Conservation (phyloP, 2,113 vertebrate species). For the Talpa occidentalis region DNA sequence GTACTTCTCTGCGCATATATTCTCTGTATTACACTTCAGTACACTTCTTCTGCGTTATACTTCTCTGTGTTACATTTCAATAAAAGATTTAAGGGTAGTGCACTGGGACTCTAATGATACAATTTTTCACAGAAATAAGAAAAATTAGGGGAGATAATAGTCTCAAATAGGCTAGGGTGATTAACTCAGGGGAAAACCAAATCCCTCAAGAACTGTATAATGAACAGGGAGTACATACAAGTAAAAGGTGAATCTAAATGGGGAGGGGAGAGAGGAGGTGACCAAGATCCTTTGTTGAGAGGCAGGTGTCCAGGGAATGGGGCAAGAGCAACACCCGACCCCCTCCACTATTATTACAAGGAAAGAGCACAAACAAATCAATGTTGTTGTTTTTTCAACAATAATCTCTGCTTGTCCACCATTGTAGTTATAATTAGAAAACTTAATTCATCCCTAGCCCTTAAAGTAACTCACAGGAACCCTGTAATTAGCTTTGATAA, state of each 20-base stretch:
- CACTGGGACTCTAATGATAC: background rate
- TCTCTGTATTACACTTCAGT: background rate
- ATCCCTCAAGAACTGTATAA: constrained; percentile 63
- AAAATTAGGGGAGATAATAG: background rate
- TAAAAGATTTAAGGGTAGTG: background rate
- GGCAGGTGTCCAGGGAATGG: constrained; percentile 70
- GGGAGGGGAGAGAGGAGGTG: background rate
- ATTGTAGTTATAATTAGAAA: constrained; percentile 71
- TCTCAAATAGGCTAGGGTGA: constrained; percentile 47
- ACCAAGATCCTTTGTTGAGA: constrained; percentile 59
- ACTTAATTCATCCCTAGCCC: background rate
- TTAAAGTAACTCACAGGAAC: constrained; percentile 42
- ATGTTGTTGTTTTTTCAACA: constrained; percentile 66
- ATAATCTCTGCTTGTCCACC: constrained; percentile 68
- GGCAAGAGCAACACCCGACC: background rate
- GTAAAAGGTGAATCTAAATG: constrained; percentile 71
- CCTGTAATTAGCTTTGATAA: constrained; percentile 65
- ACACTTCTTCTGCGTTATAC: background rate
- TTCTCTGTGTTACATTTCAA: background rate
- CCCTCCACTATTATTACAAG: constrained; percentile 35
- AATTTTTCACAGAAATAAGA: constrained; percentile 41
- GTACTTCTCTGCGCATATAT: background rate
- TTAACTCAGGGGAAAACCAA: constrained; percentile 59
- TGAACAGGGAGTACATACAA: constrained; percentile 53
- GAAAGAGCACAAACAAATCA: constrained; percentile 69